phyloP scores from a whole-genome alignment of 2,888 invertebrate genomes.

The Leucozona laternaria region DNA sequence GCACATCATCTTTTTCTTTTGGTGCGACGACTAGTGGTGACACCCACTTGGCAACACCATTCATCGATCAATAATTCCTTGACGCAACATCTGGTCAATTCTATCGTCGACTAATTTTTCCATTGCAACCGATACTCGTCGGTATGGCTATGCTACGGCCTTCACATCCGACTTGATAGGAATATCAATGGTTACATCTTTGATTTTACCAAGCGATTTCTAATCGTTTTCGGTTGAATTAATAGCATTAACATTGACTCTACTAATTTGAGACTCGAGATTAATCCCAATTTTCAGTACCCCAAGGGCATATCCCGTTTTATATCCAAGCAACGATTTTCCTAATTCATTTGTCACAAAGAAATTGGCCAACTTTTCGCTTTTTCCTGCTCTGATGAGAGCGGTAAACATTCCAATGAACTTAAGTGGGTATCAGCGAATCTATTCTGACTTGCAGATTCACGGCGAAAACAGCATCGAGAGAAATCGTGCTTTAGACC shows the following conservation, averaged over 20 bases:
- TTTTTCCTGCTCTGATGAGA: not conserved
- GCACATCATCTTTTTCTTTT: conserved; percentile 4
- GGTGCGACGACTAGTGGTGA: conserved; percentile 21
- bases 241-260: not conserved
- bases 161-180: conserved; percentile 30
- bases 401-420: conserved; percentile 19
- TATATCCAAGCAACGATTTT: conserved; percentile 26
- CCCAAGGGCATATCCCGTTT: not conserved
- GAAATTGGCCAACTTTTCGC: not conserved
- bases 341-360: conserved; percentile 8
- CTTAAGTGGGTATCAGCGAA: not conserved
- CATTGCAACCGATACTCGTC: conserved; percentile 21
- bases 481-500: conserved; percentile 4
- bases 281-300: not conserved
- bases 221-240: not conserved
- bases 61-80: conserved; percentile 13
- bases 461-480: not conserved
- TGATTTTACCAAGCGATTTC: conserved; percentile 4
- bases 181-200: conserved; percentile 5
- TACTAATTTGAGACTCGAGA: conserved; percentile 11
- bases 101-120: conserved; percentile 29
- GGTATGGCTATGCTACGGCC: conserved; percentile 14
- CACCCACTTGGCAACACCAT: conserved; percentile 25
- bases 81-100: conserved; percentile 15
- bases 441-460: not conserved